Conservation (phyloP, 2,113 vertebrate genomes). For the Centropus unirufus region DNA sequence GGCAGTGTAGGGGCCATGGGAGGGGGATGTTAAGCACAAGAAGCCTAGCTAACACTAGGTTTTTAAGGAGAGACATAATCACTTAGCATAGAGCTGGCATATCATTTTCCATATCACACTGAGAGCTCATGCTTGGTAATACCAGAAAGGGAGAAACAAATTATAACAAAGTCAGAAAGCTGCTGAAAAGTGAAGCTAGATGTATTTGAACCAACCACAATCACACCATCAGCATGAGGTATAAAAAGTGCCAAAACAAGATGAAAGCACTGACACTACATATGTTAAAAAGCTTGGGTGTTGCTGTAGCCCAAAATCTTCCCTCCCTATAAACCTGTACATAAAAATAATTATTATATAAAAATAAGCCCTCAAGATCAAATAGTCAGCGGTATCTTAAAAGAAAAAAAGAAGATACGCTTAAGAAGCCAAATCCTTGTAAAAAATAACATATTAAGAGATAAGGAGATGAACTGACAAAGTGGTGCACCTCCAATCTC, state of each 20-base stretch:
- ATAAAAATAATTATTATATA: not conserved
- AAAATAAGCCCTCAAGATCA: slow-evolving; percentile 24
- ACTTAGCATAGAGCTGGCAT: not conserved
- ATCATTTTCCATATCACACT: not conserved
- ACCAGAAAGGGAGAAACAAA: not conserved
- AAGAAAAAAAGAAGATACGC: not conserved
- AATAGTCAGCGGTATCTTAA: slow-evolving; percentile 22
- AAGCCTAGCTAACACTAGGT: not conserved
- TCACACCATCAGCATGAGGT: not conserved
- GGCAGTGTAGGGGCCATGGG: rapidly evolving
- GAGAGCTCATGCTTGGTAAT: not conserved
- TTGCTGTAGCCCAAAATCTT: not conserved
- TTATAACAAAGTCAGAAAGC: not conserved
- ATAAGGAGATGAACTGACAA: slow-evolving; percentile 50
- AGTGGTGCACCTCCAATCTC: slow-evolving; percentile 41
- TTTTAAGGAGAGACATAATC: not conserved
- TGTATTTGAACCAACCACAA: not conserved
- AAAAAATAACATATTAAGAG: slow-evolving; percentile 67
- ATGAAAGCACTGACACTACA: not conserved
- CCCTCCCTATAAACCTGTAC: not conserved
- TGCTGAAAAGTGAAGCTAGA: not conserved
- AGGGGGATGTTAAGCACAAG: not conserved
- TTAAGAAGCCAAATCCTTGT: slow-evolving; percentile 37
- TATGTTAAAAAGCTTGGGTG: not conserved
- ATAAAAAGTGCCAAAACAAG: slow-evolving; percentile 3